Conservation (phyloP, 1,140 invertebrate genomes). For the Zaprionus davidi region DNA sequence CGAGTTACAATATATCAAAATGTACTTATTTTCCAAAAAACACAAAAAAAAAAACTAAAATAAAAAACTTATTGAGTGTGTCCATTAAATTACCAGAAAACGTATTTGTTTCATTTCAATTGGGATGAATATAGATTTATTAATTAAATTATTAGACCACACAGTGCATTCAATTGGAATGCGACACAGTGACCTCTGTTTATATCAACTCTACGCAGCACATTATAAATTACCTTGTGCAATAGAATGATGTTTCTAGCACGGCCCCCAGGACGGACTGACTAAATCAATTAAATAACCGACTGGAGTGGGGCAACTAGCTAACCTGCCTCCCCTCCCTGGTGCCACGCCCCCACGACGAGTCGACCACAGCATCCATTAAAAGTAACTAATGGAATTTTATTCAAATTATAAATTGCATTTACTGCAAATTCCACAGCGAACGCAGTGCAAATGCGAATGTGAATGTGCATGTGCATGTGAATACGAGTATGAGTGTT, state of each 20-base stretch:
- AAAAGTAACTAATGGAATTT: conserved; percentile 79
- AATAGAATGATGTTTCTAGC: conserved; percentile 8
- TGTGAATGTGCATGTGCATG: background rate
- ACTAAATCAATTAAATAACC: conserved; percentile 76
- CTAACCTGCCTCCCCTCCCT: background rate
- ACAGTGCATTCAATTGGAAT: conserved; percentile 52
- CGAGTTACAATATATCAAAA: conserved; percentile 29
- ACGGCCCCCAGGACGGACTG: background rate
- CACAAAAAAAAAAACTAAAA: conserved; percentile 9
- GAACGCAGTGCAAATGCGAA: conserved; percentile 28
- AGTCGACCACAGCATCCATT: conserved; percentile 68
- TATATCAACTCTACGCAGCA: conserved; percentile 47
- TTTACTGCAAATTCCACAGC: conserved; percentile 48
- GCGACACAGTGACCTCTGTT: conserved; percentile 45
- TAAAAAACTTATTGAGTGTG: conserved; percentile 53
- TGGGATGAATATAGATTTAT: conserved; percentile 46
- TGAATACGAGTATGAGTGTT: conserved; percentile 2
- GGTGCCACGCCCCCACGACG: background rate
- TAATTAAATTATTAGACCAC: conserved; percentile 40
- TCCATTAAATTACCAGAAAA: conserved; percentile 58
- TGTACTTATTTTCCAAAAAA: conserved; percentile 41
- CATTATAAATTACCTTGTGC: conserved; percentile 49
- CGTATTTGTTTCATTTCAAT: conserved; percentile 43
- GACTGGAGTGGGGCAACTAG: background rate
- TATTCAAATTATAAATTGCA: conserved; percentile 76